Conservation (phyloP, 2,113 vertebrate species). For the Meriones unguiculatus region DNA sequence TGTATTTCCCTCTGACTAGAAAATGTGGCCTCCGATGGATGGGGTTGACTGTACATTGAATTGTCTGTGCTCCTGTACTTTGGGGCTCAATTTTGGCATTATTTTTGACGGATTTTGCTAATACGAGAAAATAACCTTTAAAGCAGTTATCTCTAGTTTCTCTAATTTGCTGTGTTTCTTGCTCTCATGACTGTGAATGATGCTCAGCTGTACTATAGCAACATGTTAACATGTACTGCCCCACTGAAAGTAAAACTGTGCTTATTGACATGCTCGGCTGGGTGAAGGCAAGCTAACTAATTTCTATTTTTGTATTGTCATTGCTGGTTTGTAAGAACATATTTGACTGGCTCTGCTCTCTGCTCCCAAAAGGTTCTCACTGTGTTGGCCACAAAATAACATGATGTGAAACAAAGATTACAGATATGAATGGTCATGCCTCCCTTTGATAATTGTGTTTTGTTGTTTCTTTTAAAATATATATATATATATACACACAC, state of each 20-base stretch:
- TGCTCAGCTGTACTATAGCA: background rate
- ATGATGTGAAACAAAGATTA: background rate
- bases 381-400: background rate
- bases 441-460: background rate
- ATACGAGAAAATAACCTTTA: background rate
- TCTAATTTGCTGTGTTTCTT: background rate
- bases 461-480: background rate
- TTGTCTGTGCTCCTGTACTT: background rate
- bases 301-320: background rate
- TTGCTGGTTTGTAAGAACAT: background rate
- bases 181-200: background rate
- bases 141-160: background rate
- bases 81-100: background rate
- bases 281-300: background rate
- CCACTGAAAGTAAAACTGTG: background rate
- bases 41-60: background rate
- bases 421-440: background rate
- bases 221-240: background rate
- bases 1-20: background rate
- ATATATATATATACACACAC: too few species aligned
- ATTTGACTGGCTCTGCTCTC: background rate
- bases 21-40: background rate
- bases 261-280: background rate
- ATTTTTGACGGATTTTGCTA: conserved; percentile 5
- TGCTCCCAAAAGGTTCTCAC: background rate